Evolutionary conservation across 1,140 invertebrate genomes (phyloP).

Genomic region (Branchinecta lynchi): DNA sequence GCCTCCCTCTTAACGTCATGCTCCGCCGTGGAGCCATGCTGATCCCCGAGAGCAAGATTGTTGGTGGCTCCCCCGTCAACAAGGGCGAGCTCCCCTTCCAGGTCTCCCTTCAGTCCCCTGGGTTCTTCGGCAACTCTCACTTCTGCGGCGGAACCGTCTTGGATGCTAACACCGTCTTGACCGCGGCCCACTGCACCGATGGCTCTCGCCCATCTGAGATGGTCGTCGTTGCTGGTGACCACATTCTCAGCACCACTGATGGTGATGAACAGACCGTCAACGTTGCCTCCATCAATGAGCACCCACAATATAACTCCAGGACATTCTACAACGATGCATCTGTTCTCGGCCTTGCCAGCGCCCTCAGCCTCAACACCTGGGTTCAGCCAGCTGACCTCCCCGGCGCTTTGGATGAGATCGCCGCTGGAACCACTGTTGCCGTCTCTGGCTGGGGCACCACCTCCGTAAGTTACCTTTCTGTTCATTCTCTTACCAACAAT

Average conservation of each 20-base stretch:
- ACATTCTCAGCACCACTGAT: slow-evolving; percentile 4
- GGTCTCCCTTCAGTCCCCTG: slow-evolving; percentile 34
- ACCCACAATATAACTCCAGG: slow-evolving; percentile 15
- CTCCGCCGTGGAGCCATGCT: slow-evolving; percentile 17
- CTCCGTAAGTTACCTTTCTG: neutral
- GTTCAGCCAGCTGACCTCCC: neutral
- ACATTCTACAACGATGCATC: slow-evolving; percentile 19
- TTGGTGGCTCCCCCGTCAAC: slow-evolving; percentile 41
- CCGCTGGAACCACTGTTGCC: neutral
- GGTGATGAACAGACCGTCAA: slow-evolving; percentile 14
- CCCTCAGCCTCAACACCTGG: neutral
- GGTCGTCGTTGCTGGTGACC: slow-evolving; percentile 14
- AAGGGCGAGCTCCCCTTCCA: slow-evolving; percentile 44
- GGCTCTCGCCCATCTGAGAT: neutral
- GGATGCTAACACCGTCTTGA: slow-evolving; percentile 2
- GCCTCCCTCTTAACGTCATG: slow-evolving; percentile 19
- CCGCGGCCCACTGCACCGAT: slow-evolving; percentile 14
- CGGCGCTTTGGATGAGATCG: neutral
- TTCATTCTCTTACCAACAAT: too few relatives aligned
- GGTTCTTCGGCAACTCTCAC: neutral
- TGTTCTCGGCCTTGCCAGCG: neutral
- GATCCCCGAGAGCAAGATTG: slow-evolving; percentile 31
- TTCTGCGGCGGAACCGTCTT: neutral
- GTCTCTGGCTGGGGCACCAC: slow-evolving; percentile 17
- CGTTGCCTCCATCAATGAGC: slow-evolving; percentile 16